Base-by-base conservation (phyloP, 2,888 invertebrate species). In the Parnassius glacialis region DNA sequence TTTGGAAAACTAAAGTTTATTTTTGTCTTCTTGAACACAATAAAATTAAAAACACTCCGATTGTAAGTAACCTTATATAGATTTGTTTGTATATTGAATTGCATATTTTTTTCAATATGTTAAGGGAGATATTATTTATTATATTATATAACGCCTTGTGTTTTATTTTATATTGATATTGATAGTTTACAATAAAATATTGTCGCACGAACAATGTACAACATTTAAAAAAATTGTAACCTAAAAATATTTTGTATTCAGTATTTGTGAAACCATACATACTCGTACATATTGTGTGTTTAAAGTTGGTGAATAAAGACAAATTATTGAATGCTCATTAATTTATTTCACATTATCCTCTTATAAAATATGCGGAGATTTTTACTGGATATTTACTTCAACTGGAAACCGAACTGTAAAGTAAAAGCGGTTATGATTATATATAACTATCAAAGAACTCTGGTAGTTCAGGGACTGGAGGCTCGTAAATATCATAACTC, bases 371-470 rank as follows among this genome's bases (percentile, higher is more conserved):
- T 10, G 20, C 44, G 16, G 13, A 44, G 43, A 9, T 16, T 42
- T 34, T 12, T 42, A 12, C 11, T 13, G 25, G 41, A n/a, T 25
- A 9, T 52, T 25, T 52, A 56, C 11, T 56, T 44, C 43, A 63
- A 47, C 20, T 52, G 25, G 51, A 62, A 62, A 43, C 62, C 62
- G 25, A 64, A 47, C 61, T 57, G 57, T 51, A 48, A 57, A 12
- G 57, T 41, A n/a, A 25, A 0, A n/a, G 20, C 11, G 10, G 11
- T n/a, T n/a, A n/a, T 16, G 48, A 51, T 20, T 51, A 41, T 53
- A 10, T 13, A 34, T 52, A 0, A 25, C 3, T 25, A 5, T 25
- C 25, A 25, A 25, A 25, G 25, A 3, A 25, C 25, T 3, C 25
- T 25, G 25, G 25, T 5, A 25, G 25, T 25, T 25, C 3, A 25